Conservation (phyloP, 2,113 vertebrate genomes). For the Carlito syrichta region DNA sequence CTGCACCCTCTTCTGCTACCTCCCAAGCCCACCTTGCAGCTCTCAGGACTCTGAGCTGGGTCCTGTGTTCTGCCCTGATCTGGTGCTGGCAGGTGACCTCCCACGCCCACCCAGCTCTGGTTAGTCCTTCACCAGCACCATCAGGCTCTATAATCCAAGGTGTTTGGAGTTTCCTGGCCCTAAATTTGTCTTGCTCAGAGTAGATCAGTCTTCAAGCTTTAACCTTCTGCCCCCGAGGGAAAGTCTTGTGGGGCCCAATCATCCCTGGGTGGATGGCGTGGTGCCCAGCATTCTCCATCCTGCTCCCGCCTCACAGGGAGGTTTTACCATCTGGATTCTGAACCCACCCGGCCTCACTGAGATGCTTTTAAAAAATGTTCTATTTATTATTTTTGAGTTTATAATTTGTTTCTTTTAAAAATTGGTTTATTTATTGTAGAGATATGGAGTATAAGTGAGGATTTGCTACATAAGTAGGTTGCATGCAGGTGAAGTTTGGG, state of each 20-base stretch:
- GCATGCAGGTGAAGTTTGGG: too few species aligned
- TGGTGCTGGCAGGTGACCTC: too few species aligned
- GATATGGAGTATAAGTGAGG: too few species aligned
- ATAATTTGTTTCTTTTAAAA: too few species aligned
- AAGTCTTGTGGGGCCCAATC: not conserved
- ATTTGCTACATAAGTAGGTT: too few species aligned
- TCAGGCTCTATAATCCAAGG: not conserved
- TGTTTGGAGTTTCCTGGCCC: not conserved
- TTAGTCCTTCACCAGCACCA: not conserved
- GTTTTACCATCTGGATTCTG: not conserved
- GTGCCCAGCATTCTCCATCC: too few species aligned
- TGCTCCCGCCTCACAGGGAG: not conserved
- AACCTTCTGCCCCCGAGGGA: not conserved
- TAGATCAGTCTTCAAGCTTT: not conserved
- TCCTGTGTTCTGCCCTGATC: too few species aligned
- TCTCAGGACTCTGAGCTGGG: not conserved
- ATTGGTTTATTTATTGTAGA: too few species aligned
- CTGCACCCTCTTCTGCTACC: not conserved
- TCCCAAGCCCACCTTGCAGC: not conserved
- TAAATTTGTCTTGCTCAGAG: not conserved
- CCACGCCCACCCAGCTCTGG: not conserved
- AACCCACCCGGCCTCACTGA: too few species aligned
- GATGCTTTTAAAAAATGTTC: too few species aligned
- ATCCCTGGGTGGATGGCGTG: not conserved
- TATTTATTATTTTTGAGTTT: too few species aligned